Evolutionary conservation across 2,888 invertebrate species (phyloP), one percentile per base, ranked within the genome.

Genomic region (Linyphia triangularis): DNA sequence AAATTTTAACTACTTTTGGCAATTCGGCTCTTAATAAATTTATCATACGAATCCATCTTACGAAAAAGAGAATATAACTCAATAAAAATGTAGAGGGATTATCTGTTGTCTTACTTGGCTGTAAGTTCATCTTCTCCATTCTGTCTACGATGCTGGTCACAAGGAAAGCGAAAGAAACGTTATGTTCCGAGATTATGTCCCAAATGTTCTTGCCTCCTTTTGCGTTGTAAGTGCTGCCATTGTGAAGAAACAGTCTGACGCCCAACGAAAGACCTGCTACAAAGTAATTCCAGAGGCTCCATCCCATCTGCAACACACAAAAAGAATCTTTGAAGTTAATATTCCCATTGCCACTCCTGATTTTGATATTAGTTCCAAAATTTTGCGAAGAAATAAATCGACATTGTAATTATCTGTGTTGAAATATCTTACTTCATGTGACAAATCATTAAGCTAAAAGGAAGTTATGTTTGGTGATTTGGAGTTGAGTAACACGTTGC

Each of bases 91-190:
- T n/a, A n/a, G n/a, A n/a, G n/a, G n/a, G n/a, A n/a, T n/a, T n/a
- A n/a, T n/a, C n/a, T n/a, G n/a, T n/a, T n/a, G n/a, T 16, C 75
- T 67, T 75, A 84, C 84, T 57, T 6, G 84, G 84, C 3, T 13
- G 1, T 1, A 73, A 22, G 2, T 75, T n/a, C 51, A 24, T 22
- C 22, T 84, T 75, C 19, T 84, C 84, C 65, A 84, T 13, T 19
- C 75, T 84, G n/a, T 84, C 84, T 22, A 84, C 65, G 0, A 63
- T 28, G 51, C 84, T 84, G 2, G 84, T 57, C 4, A 84, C 13
- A 0, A 75, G 33, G 16, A 75, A 43, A 0, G 13, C 26, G n/a
- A 26, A 65, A 2, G 40, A 33, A 0, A 51, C 57, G 16, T 75
- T 61, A 13, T 67, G 51, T n/a, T 75, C n/a, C 2, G 75, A 24